These are phyloP conservation scores for Teinopalpus imperialis DNA, from an alignment of 2,888 invertebrate species.

Conservation along the genomic window DNA sequence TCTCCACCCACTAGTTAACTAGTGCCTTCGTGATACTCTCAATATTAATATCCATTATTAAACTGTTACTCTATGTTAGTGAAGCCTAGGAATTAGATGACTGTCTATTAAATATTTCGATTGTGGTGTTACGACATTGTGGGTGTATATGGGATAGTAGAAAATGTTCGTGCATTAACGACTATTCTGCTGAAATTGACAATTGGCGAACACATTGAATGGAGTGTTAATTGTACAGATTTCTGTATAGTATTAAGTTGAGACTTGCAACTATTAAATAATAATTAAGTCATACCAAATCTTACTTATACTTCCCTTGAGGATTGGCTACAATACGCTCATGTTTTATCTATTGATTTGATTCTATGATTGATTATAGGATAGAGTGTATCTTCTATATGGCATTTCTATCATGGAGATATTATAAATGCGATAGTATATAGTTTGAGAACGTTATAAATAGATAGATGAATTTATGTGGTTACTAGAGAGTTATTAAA, in stretches of 20 bases:
- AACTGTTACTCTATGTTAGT: conserved; percentile 71
- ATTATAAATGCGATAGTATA: conserved; percentile 66
- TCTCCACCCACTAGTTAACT: conserved; percentile 65
- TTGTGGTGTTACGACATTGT: conserved; percentile 23
- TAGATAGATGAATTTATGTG: conserved; percentile 71
- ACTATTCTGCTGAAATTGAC: background rate
- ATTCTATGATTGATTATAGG: background rate
- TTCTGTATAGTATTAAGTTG: conserved; percentile 13
- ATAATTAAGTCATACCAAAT: no score
- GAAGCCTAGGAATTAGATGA: conserved; percentile 52
- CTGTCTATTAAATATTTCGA: conserved; percentile 33
- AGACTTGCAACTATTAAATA: no score
- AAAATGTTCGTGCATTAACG: background rate
- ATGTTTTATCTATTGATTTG: background rate
- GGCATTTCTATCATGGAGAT: conserved; percentile 40
- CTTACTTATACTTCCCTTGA: background rate
- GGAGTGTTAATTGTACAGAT: no score
- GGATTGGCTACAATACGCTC: background rate
- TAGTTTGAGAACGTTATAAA: conserved; percentile 45
- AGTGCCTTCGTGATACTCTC: conserved; percentile 64
- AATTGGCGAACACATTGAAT: background rate
- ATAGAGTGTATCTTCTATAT: background rate
- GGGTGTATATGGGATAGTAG: conserved; percentile 30
- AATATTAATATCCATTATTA: conserved; percentile 34
- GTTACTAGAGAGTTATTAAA: conserved; percentile 64